phyloP scores from a whole-genome alignment of 2,888 invertebrate genomes.

The Nemapogon koenigi region DNA sequence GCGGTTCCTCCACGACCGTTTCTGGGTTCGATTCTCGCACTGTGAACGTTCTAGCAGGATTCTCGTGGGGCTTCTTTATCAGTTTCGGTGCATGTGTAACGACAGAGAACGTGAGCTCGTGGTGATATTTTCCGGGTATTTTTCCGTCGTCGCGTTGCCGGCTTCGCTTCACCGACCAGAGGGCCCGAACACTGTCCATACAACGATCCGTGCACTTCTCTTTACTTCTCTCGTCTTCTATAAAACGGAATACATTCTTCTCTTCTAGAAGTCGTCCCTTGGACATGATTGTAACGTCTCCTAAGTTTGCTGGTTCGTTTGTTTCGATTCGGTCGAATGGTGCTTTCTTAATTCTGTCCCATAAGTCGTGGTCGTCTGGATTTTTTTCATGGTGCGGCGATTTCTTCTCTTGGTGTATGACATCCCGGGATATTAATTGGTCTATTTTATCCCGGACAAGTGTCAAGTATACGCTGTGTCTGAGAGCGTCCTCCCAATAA shows the following conservation, averaged over 20 bases:
- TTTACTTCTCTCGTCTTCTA: conserved; percentile 45
- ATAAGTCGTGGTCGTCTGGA: conserved; percentile 49
- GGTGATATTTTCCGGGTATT: conserved; percentile 55
- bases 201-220: conserved; percentile 45
- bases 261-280: conserved; percentile 67
- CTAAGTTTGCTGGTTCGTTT: conserved; percentile 58
- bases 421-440: conserved; percentile 44
- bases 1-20: conserved; percentile 23
- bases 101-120: conserved; percentile 73
- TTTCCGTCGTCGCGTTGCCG: conserved; percentile 64
- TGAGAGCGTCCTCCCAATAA: conserved; percentile 72
- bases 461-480: conserved; percentile 72
- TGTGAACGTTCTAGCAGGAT: conserved; percentile 69
- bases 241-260: conserved; percentile 59
- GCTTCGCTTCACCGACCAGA: conserved; percentile 74
- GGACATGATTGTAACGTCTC: conserved; percentile 70
- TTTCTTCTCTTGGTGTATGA: conserved; percentile 29
- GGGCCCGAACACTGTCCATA: conserved; percentile 60
- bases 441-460: conserved; percentile 64
- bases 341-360: conserved; percentile 54
- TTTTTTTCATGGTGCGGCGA: conserved; percentile 24
- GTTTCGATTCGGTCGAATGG: conserved; percentile 40
- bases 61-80: conserved; percentile 49
- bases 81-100: conserved; percentile 56
- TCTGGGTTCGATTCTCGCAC: conserved; percentile 59